Evolutionary conservation across 2,113 vertebrate species (phyloP).

Genomic region (Alaudala cheleensis): DNA sequence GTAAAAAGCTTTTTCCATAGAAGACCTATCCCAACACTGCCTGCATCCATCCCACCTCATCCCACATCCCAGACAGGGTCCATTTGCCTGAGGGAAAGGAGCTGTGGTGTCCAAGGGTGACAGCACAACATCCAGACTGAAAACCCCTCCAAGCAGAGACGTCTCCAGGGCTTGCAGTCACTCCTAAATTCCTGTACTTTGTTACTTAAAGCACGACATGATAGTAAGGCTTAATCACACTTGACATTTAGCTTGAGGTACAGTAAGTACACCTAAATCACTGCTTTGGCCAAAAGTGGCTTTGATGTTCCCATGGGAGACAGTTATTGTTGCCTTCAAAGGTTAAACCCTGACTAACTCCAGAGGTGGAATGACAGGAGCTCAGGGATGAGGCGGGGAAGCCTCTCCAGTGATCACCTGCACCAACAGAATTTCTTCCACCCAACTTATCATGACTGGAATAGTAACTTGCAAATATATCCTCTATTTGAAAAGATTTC

Average conservation of each 20-base stretch:
- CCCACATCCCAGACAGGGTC: background rate
- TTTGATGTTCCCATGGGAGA: conserved; percentile 52
- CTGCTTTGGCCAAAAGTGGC: conserved; percentile 40
- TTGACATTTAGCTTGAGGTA: conserved; percentile 65
- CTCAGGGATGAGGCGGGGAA: background rate
- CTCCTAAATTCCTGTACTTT: background rate
- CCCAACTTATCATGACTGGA: background rate
- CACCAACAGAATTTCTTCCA: background rate
- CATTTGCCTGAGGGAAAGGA: background rate
- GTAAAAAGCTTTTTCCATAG: background rate
- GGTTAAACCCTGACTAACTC: conserved; percentile 33
- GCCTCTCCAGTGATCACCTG: background rate
- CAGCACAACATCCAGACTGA: background rate
- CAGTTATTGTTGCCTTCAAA: conserved; percentile 52
- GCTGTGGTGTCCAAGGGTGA: background rate
- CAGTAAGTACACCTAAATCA: conserved; percentile 59
- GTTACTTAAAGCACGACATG: conserved; percentile 15
- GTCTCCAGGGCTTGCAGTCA: background rate
- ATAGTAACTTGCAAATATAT: conserved; percentile 1
- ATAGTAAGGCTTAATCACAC: conserved; percentile 44
- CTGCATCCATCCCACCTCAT: background rate
- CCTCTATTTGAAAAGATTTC: background rate
- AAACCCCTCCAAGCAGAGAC: background rate
- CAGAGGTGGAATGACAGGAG: conserved; percentile 10
- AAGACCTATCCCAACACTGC: background rate